These are phyloP conservation scores for Hymenopus coronatus DNA, from an alignment of 2,888 invertebrate species.

Conservation along the genomic window DNA sequence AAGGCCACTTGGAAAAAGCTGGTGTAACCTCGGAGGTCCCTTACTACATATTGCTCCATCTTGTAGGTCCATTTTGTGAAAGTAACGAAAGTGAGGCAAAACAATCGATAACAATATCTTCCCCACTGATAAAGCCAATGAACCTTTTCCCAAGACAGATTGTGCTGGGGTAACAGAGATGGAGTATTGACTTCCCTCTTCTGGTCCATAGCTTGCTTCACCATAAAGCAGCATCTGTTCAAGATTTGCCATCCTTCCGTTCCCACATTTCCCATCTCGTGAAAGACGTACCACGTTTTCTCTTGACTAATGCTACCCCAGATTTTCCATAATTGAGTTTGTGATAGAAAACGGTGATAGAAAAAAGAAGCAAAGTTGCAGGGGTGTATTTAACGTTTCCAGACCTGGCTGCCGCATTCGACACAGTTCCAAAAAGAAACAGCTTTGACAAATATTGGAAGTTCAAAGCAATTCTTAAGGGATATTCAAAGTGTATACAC, in stretches of 20 bases:
- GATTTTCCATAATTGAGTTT: background rate
- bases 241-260: background rate
- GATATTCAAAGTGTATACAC: too few species aligned
- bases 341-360: too few species aligned
- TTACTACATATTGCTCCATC: background rate
- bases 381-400: too few species aligned
- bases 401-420: too few species aligned
- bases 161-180: background rate
- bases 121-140: background rate
- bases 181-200: background rate
- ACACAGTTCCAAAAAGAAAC: too few species aligned
- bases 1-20: too few species aligned
- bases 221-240: background rate
- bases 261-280: background rate
- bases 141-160: background rate
- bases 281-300: background rate
- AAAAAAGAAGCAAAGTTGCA: too few species aligned
- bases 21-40: too few species aligned
- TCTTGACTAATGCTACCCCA: background rate
- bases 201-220: background rate
- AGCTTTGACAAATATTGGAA: too few species aligned
- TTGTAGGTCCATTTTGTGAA: background rate
- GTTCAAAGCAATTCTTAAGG: too few species aligned
- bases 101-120: background rate
- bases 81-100: background rate